phyloP scores from a whole-genome alignment of 2,797 vertebrate species.

The Meda fulgida region DNA sequence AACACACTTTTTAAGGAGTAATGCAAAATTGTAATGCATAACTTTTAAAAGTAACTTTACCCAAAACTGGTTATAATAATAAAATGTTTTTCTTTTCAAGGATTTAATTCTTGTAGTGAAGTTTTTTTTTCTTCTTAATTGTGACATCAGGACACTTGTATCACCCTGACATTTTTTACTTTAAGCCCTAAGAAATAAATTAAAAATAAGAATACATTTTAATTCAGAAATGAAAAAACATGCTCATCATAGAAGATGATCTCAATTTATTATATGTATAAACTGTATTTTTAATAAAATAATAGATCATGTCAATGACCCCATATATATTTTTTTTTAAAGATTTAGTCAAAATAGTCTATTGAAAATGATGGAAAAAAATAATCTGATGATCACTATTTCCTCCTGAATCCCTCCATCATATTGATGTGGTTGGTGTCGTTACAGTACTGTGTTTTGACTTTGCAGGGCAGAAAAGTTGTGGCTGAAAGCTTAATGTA shows the following conservation, averaged over 20 bases:
- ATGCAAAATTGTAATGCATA: too few relatives aligned
- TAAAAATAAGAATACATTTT: background rate
- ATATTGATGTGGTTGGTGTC: background rate
- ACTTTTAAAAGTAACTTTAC: background rate
- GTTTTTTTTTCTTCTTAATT: too few relatives aligned
- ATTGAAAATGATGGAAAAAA: background rate
- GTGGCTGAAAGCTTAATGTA: background rate
- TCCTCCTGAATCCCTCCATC: background rate
- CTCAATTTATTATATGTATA: background rate
- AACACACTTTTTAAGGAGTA: too few relatives aligned
- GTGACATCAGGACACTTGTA: background rate
- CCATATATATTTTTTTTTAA: too few relatives aligned
- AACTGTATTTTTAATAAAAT: background rate
- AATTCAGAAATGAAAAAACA: background rate
- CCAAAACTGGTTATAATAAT: too few relatives aligned
- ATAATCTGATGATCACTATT: background rate
- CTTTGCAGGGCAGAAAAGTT: background rate
- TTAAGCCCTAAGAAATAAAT: background rate
- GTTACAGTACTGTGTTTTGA: background rate
- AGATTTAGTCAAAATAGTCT: background rate
- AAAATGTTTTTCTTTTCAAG: too few relatives aligned
- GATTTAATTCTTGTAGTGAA: too few relatives aligned
- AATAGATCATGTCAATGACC: background rate
- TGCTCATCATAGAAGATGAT: background rate
- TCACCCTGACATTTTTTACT: background rate